These are phyloP conservation scores for Orius laevigatus DNA, from an alignment of 1,140 invertebrate genomes.

Conservation along the genomic window DNA sequence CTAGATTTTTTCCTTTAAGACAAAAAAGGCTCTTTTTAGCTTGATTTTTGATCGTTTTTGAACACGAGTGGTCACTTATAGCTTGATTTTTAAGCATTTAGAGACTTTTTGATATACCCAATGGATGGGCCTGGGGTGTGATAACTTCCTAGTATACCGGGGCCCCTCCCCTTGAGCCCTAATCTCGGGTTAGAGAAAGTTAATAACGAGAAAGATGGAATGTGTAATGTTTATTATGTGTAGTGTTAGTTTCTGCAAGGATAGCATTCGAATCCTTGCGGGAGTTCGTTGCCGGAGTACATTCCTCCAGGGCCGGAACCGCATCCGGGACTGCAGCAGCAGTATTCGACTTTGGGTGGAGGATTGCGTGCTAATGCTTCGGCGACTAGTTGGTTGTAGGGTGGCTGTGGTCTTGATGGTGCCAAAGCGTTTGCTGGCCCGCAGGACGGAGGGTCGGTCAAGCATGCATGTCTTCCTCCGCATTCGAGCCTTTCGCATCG, in stretches of 20 bases:
- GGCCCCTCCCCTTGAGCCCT: no score
- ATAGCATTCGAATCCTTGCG: constrained; percentile 5
- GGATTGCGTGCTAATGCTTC: background rate
- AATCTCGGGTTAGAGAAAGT: no score
- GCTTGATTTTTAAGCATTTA: no score
- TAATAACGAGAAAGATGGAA: no score
- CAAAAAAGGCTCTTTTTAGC: no score
- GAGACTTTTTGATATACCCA: no score
- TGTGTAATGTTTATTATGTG: no score
- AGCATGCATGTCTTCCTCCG: background rate
- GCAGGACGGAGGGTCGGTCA: constrained; percentile 10
- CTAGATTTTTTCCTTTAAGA: no score
- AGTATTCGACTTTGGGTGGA: constrained; percentile 1
- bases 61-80: no score
- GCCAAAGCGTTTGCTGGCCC: background rate
- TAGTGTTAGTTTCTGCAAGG: constrained; percentile 1
- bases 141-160: no score
- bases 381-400: constrained; percentile 1
- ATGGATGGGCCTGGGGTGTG: no score
- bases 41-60: no score
- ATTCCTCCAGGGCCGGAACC: background rate
- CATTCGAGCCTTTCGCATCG: constrained; percentile 8
- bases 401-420: background rate
- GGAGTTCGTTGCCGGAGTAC: background rate
- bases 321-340: constrained; percentile 7